Evolutionary conservation across 2,888 invertebrate species (phyloP).

Genomic region (Noctua comes): DNA sequence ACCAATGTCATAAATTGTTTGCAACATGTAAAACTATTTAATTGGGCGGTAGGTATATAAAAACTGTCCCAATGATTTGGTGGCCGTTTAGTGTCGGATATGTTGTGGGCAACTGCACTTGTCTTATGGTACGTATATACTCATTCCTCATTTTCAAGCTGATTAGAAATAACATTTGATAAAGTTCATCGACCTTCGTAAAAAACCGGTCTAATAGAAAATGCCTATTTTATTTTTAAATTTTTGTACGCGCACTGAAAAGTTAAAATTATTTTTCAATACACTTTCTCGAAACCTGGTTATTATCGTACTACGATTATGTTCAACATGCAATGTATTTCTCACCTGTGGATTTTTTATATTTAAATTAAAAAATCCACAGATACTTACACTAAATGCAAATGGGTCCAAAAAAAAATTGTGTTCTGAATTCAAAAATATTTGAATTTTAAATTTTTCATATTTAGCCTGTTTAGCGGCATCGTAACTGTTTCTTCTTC

Average conservation of each 20-base stretch:
- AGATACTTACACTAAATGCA: too few species aligned
- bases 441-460: too few species aligned
- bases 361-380: too few species aligned
- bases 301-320: too few species aligned
- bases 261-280: not conserved
- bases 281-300: too few species aligned
- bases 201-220: not conserved
- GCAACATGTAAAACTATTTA: not conserved
- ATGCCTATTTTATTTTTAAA: not conserved
- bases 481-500: too few species aligned
- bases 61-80: not conserved
- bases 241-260: not conserved
- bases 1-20: not conserved
- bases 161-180: not conserved
- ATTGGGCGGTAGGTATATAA: slow-evolving; percentile 5
- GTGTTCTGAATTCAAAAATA: too few species aligned
- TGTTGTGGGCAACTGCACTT: slow-evolving; percentile 28
- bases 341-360: too few species aligned
- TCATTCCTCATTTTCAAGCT: not conserved
- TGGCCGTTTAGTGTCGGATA: slow-evolving; percentile 4
- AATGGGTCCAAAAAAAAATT: too few species aligned
- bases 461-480: too few species aligned
- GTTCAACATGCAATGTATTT: too few species aligned
- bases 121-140: slow-evolving; percentile 29
- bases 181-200: too few species aligned